Percentiles rank a stretch among this genome's conserved stretches.
phyloP scores from a whole-genome alignment of 2,113 vertebrate genomes.

The Anarhynchus alexandrinus region DNA sequence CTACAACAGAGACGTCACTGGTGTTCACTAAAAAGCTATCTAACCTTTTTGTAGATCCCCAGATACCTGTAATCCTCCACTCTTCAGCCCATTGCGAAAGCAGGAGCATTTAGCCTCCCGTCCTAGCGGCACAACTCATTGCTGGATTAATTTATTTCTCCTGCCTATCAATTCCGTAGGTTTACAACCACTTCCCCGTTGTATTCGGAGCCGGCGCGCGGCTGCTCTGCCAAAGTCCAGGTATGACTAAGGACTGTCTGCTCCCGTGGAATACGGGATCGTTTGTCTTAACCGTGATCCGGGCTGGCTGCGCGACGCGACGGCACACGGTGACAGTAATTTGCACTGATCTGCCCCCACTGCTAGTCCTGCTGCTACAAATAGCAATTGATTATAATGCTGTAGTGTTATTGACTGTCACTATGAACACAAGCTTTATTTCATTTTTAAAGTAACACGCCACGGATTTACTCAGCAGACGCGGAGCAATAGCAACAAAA shows the following conservation, averaged over 20 bases:
- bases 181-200: background rate
- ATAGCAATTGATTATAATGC: slow-evolving; percentile 97
- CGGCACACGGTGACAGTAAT: slow-evolving; percentile 89
- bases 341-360: slow-evolving; percentile 91
- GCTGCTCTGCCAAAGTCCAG: slow-evolving; percentile 63
- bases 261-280: slow-evolving; percentile 72
- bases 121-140: background rate
- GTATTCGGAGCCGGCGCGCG: background rate
- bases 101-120: slow-evolving; percentile 26
- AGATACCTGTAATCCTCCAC: slow-evolving; percentile 51
- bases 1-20: background rate
- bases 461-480: slow-evolving; percentile 62
- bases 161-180: background rate
- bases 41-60: slow-evolving; percentile 61
- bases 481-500: background rate
- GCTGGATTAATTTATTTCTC: slow-evolving; percentile 63
- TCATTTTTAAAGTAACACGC: slow-evolving; percentile 75
- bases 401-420: slow-evolving; percentile 88
- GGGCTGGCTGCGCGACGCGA: slow-evolving; percentile 78
- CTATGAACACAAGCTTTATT: slow-evolving; percentile 75
- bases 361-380: slow-evolving; percentile 89
- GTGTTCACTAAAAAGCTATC: slow-evolving; percentile 38
- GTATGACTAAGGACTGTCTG: slow-evolving; percentile 77
- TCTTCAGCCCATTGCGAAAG: slow-evolving; percentile 16
- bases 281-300: slow-evolving; percentile 79